Evolutionary conservation across 2,888 invertebrate species (phyloP), one percentile per base, ranked within the genome.

Genomic region (Pedicia rivosa): DNA sequence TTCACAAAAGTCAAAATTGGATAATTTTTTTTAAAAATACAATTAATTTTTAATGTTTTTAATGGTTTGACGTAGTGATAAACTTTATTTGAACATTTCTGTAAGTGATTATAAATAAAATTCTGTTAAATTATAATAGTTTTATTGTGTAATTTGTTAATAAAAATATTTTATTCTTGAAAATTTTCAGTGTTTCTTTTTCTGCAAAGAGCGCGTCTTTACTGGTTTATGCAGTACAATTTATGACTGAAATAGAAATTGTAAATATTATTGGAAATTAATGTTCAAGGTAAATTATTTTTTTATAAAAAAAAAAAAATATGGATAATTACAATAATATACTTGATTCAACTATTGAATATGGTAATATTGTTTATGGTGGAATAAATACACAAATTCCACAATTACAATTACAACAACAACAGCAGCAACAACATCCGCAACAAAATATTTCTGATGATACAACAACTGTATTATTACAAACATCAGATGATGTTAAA

Each of bases 271-370:
- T 17, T 30, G 24, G 22, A 33, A 30, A 33, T 33, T 15, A 16
- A 32, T 24, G n/a, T 33, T 33, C 22, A 24, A 20, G 22, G 33
- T 24, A 4, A 13, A 22, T 22, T 14, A 22, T 19, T 12, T 19
- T 22, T 19, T 13, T 17, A 4, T 24, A 24, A 32, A 20, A 22
- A 20, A 24, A 16, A n/a, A 5, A 20, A 24, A 33, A 8, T 15
- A 33, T 33, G 33, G 33, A 33, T 10, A 33, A 33, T 33, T 33
- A 24, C 10, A 33, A 33, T 16, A 35, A 35, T 35, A 20, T 35
- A 16, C 16, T 35, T 17, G 35, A 35, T 25, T 20, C 35, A 20
- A 32, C 17, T 32, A 32, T 32, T 26, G 35, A 35, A 17, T 35
- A 35, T 35, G 25, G 25, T 16, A 35, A 35, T 25, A 35, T 35